Base-by-base conservation (phyloP, 2,888 invertebrate species). In the Tholera decimalis region DNA sequence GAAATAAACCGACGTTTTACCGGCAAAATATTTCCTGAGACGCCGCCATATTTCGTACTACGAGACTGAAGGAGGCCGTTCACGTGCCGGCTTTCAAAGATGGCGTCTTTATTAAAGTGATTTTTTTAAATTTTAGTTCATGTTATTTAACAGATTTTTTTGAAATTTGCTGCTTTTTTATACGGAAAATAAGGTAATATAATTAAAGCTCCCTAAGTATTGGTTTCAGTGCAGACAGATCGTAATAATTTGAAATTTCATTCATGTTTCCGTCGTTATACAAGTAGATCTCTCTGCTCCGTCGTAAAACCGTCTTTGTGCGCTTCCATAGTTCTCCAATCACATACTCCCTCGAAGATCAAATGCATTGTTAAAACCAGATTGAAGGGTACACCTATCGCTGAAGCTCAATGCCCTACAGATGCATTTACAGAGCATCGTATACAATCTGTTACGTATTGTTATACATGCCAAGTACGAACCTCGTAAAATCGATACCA, bases 401-500 rank as follows among this genome's bases (percentile, higher is more conserved):
- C 4, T 6, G 43, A 43, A 70, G 70, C 46, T 65, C 56, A 70
- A 61, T 69, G 61, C 59, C 44, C 39, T 50, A 46, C 56, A 47
- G 41, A 55, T 51, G 65, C 63, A 75, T 67, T 30, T 47, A 72
- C 54, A 35, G 6, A 41, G 55, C 60, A 13, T 37, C 54, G 22
- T 65, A 69, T 37, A 72, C 44, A 37, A 58, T 57, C 57, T 69
- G 22, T 47, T 64, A 60, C 64, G 49, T 76, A 66, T 58, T 50
- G 41, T 30, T 62, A 64, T 60, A 69, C 41, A 72, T 26, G 47
- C 35, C 44, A 63, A 74, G 74, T 77, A 83, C 77, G 70, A 60
- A 22, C 53, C 73, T 76, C 79, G 83, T 84, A 84, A 84, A 83
- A 84, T 84, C 83, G 79, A 83, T 83, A 80, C 56, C 67, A 77